These are phyloP conservation scores for Pseudopipra pipra DNA, from an alignment of 2,113 vertebrate genomes.

Conservation along the genomic window DNA sequence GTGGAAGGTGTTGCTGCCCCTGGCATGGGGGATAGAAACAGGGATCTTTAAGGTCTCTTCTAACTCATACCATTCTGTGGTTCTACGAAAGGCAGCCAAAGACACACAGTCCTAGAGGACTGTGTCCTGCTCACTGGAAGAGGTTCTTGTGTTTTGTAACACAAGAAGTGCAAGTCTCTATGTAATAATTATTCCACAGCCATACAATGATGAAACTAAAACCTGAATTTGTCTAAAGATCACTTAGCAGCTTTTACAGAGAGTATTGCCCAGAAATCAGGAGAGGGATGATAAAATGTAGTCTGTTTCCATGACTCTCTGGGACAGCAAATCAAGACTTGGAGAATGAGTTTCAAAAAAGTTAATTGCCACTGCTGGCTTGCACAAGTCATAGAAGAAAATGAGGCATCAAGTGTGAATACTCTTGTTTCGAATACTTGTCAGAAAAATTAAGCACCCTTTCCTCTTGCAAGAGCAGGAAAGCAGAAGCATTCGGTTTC, in stretches of 20 bases:
- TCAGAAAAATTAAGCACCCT: background rate
- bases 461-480: background rate
- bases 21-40: background rate
- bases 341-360: background rate
- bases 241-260: accelerated
- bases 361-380: background rate
- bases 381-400: background rate
- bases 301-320: background rate
- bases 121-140: background rate
- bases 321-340: background rate
- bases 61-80: background rate
- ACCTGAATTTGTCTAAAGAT: background rate
- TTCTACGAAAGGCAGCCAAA: background rate
- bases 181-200: background rate
- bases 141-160: background rate
- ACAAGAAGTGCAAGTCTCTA: background rate
- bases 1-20: background rate
- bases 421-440: background rate
- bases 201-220: background rate
- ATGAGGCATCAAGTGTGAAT: accelerated
- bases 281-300: background rate
- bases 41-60: background rate
- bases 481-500: background rate
- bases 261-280: background rate
- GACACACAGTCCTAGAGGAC: background rate